phyloP scores from a whole-genome alignment of 2,888 invertebrate species.

The Cephus rjabovi region DNA sequence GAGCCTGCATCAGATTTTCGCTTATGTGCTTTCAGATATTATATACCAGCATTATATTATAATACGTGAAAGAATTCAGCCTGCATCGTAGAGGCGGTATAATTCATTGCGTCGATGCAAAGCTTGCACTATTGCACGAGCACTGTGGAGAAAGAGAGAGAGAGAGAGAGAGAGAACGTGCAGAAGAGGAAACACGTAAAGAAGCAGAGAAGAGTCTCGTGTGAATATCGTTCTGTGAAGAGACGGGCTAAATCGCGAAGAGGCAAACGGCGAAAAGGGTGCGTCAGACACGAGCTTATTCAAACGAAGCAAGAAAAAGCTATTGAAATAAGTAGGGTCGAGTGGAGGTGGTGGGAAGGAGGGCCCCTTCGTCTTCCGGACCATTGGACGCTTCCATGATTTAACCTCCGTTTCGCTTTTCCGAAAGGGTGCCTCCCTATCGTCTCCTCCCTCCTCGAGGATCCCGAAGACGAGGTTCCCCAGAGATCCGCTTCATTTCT shows the following conservation, averaged over 20 bases:
- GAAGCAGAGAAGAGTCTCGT: not conserved
- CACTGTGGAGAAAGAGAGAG: not conserved
- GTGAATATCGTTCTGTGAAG: not conserved
- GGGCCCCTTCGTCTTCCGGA: slow-evolving; percentile 46
- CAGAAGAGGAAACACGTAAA: slow-evolving; percentile 10
- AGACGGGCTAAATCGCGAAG: not conserved
- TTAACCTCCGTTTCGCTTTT: slow-evolving; percentile 52
- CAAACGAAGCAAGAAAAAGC: slow-evolving; percentile 59
- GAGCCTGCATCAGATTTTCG: slow-evolving; percentile 31
- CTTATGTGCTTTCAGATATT: not conserved
- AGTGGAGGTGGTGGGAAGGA: slow-evolving; percentile 36
- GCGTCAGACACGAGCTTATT: slow-evolving; percentile 51
- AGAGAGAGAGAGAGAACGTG: not conserved
- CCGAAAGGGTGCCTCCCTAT: slow-evolving; percentile 21
- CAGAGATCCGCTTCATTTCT: slow-evolving; percentile 19
- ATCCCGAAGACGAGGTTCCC: not conserved
- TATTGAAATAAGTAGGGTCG: slow-evolving; percentile 64
- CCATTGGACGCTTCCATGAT: slow-evolving; percentile 61
- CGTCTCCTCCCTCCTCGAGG: not conserved
- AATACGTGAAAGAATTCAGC: not conserved
- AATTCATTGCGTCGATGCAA: not conserved
- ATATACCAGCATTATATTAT: not conserved
- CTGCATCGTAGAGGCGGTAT: not conserved
- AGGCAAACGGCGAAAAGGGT: slow-evolving; percentile 26
- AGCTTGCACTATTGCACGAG: not conserved